These are phyloP conservation scores for Entelurus aequoreus DNA, from an alignment of 2,113 vertebrate species.

Conservation along the genomic window DNA sequence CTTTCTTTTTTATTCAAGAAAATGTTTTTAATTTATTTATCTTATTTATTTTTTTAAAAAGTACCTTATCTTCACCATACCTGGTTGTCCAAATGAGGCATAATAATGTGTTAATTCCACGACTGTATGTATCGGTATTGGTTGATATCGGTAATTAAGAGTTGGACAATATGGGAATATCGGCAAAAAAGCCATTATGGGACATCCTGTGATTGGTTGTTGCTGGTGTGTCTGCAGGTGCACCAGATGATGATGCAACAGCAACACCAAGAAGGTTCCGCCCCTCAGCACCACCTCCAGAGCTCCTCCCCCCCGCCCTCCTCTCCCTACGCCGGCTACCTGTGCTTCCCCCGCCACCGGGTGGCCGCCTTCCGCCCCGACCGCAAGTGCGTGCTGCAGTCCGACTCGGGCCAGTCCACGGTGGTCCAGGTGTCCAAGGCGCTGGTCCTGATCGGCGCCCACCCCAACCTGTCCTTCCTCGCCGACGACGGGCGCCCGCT, in stretches of 20 bases:
- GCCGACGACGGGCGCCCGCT: constrained; percentile 48
- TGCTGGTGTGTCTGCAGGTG: constrained; percentile 39
- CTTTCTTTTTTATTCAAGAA: no score
- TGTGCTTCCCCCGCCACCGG: constrained; percentile 68
- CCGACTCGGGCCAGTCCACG: constrained; percentile 41
- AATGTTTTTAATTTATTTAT: no score
- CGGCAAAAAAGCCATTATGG: no score
- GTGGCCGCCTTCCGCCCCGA: constrained; percentile 65
- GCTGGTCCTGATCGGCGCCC: constrained; percentile 73
- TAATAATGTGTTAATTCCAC: no score
- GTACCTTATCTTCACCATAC: no score
- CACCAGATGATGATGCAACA: constrained; percentile 80
- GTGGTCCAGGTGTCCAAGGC: constrained; percentile 71
- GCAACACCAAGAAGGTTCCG: constrained; percentile 44
- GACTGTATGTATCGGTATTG: no score
- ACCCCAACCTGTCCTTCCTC: constrained; percentile 73
- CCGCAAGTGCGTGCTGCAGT: constrained; percentile 69
- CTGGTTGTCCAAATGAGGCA: no score
- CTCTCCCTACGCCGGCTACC: constrained; percentile 68
- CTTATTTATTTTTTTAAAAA: no score
- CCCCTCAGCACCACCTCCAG: not conserved
- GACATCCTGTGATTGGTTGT: not conserved
- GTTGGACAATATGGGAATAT: no score
- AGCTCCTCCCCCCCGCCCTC: constrained; percentile 3
- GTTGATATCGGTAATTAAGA: no score